phyloP scores from a whole-genome alignment of 1,140 invertebrate species.

The Goniozus legneri region DNA sequence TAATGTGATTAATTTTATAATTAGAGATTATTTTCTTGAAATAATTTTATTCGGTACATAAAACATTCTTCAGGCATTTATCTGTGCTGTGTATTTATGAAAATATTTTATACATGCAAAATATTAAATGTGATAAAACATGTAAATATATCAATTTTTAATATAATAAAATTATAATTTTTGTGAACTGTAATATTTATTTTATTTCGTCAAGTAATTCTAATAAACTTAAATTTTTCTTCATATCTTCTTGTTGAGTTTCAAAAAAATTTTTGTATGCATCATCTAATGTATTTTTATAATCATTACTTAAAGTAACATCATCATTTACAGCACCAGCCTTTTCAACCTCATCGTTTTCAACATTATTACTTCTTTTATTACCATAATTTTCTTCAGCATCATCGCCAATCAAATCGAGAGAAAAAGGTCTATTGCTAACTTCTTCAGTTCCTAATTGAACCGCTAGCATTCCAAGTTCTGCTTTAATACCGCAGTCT shows the following conservation, averaged over 20 bases:
- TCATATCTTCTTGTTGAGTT: constrained; percentile 17
- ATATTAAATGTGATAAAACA: not conserved
- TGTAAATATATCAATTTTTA: not conserved
- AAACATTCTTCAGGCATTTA: constrained; percentile 1
- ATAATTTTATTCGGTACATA: not conserved
- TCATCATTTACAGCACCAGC: constrained; percentile 7
- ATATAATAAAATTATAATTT: constrained; percentile 7
- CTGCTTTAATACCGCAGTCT: constrained; percentile 31
- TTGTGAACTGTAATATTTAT: constrained; percentile 7
- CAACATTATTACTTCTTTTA: constrained; percentile 1
- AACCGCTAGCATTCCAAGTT: constrained; percentile 34
- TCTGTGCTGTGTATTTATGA: not conserved
- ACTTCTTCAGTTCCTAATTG: constrained; percentile 40
- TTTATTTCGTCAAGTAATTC: constrained; percentile 34
- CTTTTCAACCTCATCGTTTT: constrained; percentile 2
- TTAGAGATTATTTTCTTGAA: not conserved
- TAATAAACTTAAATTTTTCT: constrained; percentile 26
- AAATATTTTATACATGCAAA: not conserved
- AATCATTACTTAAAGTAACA: constrained; percentile 24
- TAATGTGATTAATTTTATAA: not conserved
- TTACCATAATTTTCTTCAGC: constrained; percentile 8
- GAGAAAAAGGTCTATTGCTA: constrained; percentile 27
- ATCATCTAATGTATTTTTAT: constrained; percentile 30
- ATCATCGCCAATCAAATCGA: constrained; percentile 29
- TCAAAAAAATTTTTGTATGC: constrained; percentile 28